Evolutionary conservation across 2,797 vertebrate genomes (phyloP), one percentile per base, ranked within the genome.

Genomic region (Chelonia mydas): DNA sequence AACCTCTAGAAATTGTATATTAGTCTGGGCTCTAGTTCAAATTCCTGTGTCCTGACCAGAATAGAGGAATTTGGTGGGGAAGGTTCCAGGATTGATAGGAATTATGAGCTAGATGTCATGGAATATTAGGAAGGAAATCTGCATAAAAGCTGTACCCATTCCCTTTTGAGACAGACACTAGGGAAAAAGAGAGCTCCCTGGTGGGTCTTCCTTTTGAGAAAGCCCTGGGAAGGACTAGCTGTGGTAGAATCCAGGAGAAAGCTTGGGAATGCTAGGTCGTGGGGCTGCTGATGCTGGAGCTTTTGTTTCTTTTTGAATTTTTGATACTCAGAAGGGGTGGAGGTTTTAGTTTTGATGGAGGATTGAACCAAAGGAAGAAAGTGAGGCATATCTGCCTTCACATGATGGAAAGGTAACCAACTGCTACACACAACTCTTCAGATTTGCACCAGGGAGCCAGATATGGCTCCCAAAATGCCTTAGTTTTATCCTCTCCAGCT

Each of bases 351-450:
- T 49, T 77, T 47, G 15, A 31, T 77, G 45, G 74, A 49, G 74
- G 27, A 47, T 47, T 28, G 47, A 77, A 17, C 45, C 74, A 77
- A 4, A 49, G 45, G 27, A 51, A 78, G 28, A 86, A 89, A 81
- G n/a, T 3, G 2, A 92, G 6, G 3, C 55, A 50, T 10, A 28
- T 57, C 47, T 95, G 51, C 28, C 3, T 59, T 89, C 55, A 76
- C 65, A 41, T 33, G 91, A 31, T 28, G 50, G 27, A 78, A 28
- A 90, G 15, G n/a, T 81, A 54, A 84, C 2, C 13, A 61, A 41
- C 28, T 51, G 16, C 0, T 0, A 45, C 45, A 17, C 19, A 31
- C 13, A 41, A 6, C 0, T 0, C 59, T 86, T 90, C 49, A 37
- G 57, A 59, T 81, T 88, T 72, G 65, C 33, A 72, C 45, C 68